Evolutionary conservation across 2,888 invertebrate species (phyloP), one percentile per base, ranked within the genome.

Genomic region (Palloptera scutellata): DNA sequence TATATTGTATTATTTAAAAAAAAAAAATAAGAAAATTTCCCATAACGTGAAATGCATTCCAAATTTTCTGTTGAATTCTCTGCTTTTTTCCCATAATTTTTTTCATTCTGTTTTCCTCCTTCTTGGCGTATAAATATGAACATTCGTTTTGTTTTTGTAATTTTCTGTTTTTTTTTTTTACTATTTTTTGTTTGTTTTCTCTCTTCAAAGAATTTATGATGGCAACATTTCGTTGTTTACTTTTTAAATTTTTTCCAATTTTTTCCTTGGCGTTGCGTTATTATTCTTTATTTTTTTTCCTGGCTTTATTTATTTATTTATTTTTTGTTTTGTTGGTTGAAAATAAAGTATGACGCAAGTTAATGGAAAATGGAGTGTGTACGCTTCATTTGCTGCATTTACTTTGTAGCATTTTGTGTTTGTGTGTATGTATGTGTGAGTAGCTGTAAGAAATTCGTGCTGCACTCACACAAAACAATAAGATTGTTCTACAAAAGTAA

Each of bases 211-310:
- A 45, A 65, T 60, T 65, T 65, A 65, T 65, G 65, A 59, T 65
- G 59, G 42, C 65, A 59, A 65, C 65, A 65, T 59, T 65, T 65
- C 60, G 59, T 43, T 65, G 41, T 60, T 65, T 57, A 65, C 53
- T 40, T 15, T 15, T 15, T 13, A n/a, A n/a, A n/a, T n/a, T n/a
- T n/a, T 48, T 43, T 43, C 8, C 17, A 13, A n/a, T 48, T n/a
- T 60, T 43, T 15, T 15, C 10, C 48, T 59, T 42, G 17, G 51
- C 15, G 43, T 15, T 51, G n/a, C 8, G 17, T 54, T 40, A 40
- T 30, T 30, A 4, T 30, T 30, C 30, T 30, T 30, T 30, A 30
- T 30, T n/a, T 42, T 42, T 63, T 54, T 30, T 12, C n/a, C 11
- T 1, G 11, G 45, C 45, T 45, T 13, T 10, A 1, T 45, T 45